Conservation (phyloP, 1,140 invertebrate species). For the Drosophila paulistorum region DNA sequence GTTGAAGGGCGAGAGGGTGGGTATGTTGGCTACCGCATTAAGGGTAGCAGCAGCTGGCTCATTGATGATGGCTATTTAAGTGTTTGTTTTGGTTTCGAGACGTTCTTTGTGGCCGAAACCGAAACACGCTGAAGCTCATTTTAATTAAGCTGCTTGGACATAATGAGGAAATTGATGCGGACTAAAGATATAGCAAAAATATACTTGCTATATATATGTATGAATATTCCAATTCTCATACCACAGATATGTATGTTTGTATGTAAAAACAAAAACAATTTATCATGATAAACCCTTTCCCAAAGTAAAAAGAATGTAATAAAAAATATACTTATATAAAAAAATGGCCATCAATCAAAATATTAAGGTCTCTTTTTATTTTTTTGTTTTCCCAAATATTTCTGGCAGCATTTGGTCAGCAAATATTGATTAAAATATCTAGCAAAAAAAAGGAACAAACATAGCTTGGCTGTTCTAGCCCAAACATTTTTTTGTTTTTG, state of each 20-base stretch:
- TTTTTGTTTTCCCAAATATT: slow-evolving; percentile 8
- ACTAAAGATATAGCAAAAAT: slow-evolving; percentile 1
- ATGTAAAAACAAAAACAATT: slow-evolving; percentile 22
- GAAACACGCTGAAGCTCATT: slow-evolving; percentile 52
- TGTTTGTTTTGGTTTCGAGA: slow-evolving; percentile 74
- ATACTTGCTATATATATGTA: slow-evolving; percentile 1
- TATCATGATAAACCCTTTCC: slow-evolving; percentile 34
- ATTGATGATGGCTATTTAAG: slow-evolving; percentile 51
- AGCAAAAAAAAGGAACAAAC: background rate
- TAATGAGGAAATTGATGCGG: slow-evolving; percentile 44
- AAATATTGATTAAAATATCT: slow-evolving; percentile 48
- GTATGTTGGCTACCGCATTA: slow-evolving; percentile 13
- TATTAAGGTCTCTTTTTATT: slow-evolving; percentile 23
- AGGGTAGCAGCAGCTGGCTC: slow-evolving; percentile 34
- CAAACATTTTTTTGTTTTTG: slow-evolving; percentile 5
- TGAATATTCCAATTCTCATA: background rate
- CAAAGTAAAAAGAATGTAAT: background rate
- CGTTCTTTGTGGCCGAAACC: slow-evolving; percentile 53
- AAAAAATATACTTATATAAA: background rate
- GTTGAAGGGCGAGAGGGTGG: slow-evolving; percentile 1
- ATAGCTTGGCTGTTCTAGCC: background rate
- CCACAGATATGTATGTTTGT: background rate
- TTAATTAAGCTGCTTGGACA: slow-evolving; percentile 45
- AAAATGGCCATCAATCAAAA: slow-evolving; percentile 48
- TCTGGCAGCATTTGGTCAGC: slow-evolving; percentile 35